Percentiles rank a stretch among this genome's conserved stretches.
These are phyloP conservation scores for Caenorhabditis brenneri DNA, from an alignment of 1,140 invertebrate genomes.

Conservation along the genomic window DNA sequence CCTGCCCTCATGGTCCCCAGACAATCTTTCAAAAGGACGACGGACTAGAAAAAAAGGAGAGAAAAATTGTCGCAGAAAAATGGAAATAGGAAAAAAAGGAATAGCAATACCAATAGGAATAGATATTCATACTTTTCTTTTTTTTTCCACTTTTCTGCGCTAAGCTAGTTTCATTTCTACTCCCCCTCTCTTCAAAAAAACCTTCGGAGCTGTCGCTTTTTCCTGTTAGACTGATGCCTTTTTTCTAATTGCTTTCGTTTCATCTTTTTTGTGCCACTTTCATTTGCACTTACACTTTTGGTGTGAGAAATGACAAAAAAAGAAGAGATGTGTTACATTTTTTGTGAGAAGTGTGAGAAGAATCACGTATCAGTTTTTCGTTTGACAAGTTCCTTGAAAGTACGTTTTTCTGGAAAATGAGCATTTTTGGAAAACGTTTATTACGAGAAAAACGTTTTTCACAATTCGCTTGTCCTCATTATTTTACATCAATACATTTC, in stretches of 20 bases:
- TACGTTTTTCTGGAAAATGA: no score
- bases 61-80: neutral
- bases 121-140: conserved; percentile 36
- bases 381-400: no score
- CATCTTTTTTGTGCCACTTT: conserved; percentile 17
- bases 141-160: neutral
- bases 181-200: neutral
- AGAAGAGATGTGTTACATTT: no score
- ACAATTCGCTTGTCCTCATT: no score
- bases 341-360: neutral
- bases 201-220: neutral
- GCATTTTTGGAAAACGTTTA: no score
- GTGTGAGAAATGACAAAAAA: neutral
- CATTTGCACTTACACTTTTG: conserved; percentile 15
- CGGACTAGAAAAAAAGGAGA: neutral
- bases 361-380: neutral
- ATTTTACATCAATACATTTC: no score
- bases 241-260: conserved; percentile 34
- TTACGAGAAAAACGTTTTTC: no score
- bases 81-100: neutral
- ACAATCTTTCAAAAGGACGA: conserved; percentile 15
- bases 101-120: conserved; percentile 30
- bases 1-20: conserved; percentile 20
- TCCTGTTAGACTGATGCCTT: conserved; percentile 25
- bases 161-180: conserved; percentile 33